Evolutionary conservation across 2,113 vertebrate genomes (phyloP), one percentile per base, ranked within the genome.

Genomic region (Eulemur macaco): DNA sequence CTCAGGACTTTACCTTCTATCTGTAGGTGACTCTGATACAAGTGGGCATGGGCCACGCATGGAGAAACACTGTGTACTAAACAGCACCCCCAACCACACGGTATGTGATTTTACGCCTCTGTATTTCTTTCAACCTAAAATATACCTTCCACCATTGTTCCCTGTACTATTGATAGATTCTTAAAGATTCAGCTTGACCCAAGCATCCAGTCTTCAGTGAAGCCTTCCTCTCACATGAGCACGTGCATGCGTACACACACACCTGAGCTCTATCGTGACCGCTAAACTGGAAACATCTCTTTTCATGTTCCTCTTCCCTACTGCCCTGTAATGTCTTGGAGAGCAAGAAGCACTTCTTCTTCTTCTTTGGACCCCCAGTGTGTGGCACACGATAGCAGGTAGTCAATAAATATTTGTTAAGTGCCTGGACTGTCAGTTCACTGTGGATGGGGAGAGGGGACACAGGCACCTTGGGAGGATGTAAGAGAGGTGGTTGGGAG

Each of bases 161-260:
- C 76, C 71, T 73, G 56, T 50, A 25, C 39, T 42, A 37, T 37
- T 39, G 60, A 60, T 69, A 83, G 60, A 60, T 42, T 84, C 50
- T 88, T 92, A 83, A 88, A 77, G 50, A 83, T 76, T 92, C 77
- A 89, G 90, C 34, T 89, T n/a, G 56, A 58, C 42, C 74, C 50
- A 77, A 52, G 77, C 34, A 50, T 15, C 56, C 13, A 47, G 20
- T 78, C 77, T 81, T 73, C 74, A 34, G 47, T 47, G 83, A 71
- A 63, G 73, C 5, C 37, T 42, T 15, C 42, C 25, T 20, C 29
- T 6, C 52, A 11, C 50, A 56, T 6, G 20, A 31, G n/a, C 34
- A 66, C 13, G 18, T 50, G 45, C 42, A 42, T 5, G 6, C 6
- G 42, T 6, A 42, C 42, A 42, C 42, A 42, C 21, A 17, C 21